phyloP scores from a whole-genome alignment of 2,888 invertebrate species.

The Lumbricus terrestris region DNA sequence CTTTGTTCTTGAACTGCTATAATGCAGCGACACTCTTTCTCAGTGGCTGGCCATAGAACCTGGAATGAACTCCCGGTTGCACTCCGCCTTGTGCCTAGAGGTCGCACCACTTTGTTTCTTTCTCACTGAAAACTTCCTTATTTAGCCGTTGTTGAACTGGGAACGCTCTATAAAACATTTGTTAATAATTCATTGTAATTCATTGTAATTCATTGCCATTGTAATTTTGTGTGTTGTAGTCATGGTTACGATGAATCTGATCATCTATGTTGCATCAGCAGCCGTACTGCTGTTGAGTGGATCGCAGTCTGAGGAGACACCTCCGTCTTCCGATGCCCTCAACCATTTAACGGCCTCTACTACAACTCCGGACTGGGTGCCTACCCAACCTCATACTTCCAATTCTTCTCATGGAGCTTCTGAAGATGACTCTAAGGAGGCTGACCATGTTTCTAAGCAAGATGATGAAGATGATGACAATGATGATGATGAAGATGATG shows the following conservation, averaged over 20 bases:
- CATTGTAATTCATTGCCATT: no score
- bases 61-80: no score
- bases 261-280: not conserved
- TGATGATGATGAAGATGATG: not conserved
- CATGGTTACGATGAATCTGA: not conserved
- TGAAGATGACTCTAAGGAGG: not conserved
- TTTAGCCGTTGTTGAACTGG: no score
- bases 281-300: not conserved
- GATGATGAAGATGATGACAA: not conserved
- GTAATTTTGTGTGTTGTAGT: not conserved
- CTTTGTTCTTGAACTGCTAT: no score
- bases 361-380: not conserved
- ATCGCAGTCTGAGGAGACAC: not conserved
- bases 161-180: no score
- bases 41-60: no score
- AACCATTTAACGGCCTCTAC: not conserved
- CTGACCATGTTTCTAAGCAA: not conserved
- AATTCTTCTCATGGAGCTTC: not conserved
- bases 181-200: no score
- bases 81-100: no score
- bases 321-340: not conserved
- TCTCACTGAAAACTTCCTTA: no score
- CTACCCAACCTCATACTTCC: not conserved
- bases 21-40: no score
- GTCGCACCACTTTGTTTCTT: no score